Percentiles rank a stretch among this genome's conserved stretches.
Conservation (phyloP, 2,797 vertebrate genomes). For the Alca torda region DNA sequence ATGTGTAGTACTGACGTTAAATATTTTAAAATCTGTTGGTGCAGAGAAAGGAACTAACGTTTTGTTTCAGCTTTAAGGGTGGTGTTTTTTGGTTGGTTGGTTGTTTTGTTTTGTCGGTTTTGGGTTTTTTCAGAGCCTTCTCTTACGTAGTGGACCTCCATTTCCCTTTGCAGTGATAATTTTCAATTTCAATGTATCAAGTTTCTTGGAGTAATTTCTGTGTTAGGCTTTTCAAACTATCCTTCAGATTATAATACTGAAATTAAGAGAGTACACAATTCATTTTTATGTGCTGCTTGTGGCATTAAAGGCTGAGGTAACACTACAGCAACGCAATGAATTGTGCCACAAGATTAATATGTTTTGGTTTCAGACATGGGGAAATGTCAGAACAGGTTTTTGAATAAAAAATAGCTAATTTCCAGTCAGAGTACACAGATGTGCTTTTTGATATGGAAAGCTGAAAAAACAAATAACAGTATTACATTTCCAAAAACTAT, state of each 20-base stretch:
- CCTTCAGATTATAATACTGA: neutral
- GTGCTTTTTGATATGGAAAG: neutral
- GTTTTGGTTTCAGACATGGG: neutral
- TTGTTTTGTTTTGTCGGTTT: neutral
- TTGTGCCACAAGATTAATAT: neutral
- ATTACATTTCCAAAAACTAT: neutral
- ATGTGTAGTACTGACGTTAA: neutral
- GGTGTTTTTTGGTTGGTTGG: neutral
- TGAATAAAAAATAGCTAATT: neutral
- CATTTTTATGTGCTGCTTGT: neutral
- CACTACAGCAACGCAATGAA: neutral
- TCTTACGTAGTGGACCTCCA: neutral
- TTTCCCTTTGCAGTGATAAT: neutral
- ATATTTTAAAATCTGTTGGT: neutral
- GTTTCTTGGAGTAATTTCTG: neutral
- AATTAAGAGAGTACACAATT: neutral
- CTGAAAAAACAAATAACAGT: neutral
- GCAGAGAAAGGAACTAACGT: neutral
- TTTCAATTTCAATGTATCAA: neutral
- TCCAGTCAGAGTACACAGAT: neutral
- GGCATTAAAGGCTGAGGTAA: neutral
- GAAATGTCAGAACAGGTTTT: neutral
- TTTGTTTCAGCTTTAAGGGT: neutral
- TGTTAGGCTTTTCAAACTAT: neutral
- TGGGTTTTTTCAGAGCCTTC: neutral